Base-by-base conservation (phyloP, 2,888 invertebrate genomes). In the Spilosoma lubricipeda region DNA sequence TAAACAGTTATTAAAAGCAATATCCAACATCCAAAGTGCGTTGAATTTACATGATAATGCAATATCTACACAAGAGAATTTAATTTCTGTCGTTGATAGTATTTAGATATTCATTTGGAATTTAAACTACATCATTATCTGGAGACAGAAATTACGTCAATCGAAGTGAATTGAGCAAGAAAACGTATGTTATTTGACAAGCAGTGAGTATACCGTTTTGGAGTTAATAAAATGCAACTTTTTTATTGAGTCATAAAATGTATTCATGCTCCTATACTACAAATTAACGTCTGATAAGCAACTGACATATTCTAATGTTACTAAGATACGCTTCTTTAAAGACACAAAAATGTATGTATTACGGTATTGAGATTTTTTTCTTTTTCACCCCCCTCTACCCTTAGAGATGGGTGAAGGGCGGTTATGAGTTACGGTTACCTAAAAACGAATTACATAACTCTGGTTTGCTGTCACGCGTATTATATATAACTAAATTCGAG, bases 201-300 rank as follows among this genome's bases (percentile, higher is more conserved):
- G 59, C 70, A 67, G 75, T 73, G 79, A 77, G 78, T 77, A 85
- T 78, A 52, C 69, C 65, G 74, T 73, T 80, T 76, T 80, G 76
- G 77, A 79, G 75, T 74, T 78, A 75, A 82, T 86, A 84, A 85
- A 83, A 84, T 70, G 72, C 74, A 74, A 79, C 74, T 80, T 78
- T 84, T 84, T 86, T 84, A 84, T 77, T 75, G 71, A 67, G 72
- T 80, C 85, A 71, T 85, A 82, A 86, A 84, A 76, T 80, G 76
- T 79, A 82, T 80, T 70, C 68, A 71, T 65, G 56, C 84, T 78
- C 76, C 73, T 67, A 74, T 69, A 64, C 75, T 82, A 79, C 78
- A 73, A n/a, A 71, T 77, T 70, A 79, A 86, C 78, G 81, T 80
- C 79, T 81, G 78, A 79, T 77, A 77, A 70, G 73, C 78, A 77